These are phyloP conservation scores for Dicranocentrus wangi DNA, from an alignment of 2,888 invertebrate species.

Conservation along the genomic window DNA sequence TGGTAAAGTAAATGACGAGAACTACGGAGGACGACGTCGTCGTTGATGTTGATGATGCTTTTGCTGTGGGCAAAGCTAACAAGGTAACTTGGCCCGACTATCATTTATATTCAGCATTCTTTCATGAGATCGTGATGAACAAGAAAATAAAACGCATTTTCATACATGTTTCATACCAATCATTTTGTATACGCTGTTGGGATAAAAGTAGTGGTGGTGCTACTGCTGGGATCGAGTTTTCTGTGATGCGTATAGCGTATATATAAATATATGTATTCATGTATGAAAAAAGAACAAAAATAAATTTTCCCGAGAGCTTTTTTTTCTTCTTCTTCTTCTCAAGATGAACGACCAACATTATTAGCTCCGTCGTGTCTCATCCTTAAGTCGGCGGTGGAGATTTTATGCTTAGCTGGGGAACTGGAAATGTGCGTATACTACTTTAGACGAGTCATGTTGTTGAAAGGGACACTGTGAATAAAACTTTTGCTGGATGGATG, in stretches of 20 bases:
- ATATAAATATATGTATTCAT: too few species aligned
- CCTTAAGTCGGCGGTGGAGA: not conserved
- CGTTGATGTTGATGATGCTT: slow-evolving; percentile 7
- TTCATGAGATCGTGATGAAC: slow-evolving; percentile 51
- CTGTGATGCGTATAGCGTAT: too few species aligned
- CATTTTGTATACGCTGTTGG: not conserved
- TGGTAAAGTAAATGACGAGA: slow-evolving; percentile 15
- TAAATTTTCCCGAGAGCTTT: too few species aligned
- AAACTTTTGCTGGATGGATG: not conserved
- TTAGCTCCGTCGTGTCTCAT: too few species aligned
- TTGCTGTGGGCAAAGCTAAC: slow-evolving; percentile 36
- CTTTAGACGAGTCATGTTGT: not conserved
- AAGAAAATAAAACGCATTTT: slow-evolving; percentile 53
- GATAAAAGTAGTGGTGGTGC: too few species aligned
- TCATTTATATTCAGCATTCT: slow-evolving; percentile 28
- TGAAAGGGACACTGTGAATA: slow-evolving; percentile 9
- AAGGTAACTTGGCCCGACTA: slow-evolving; percentile 27
- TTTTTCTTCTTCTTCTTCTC: too few species aligned
- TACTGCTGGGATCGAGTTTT: too few species aligned
- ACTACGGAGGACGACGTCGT: not conserved
- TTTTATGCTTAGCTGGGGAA: not conserved
- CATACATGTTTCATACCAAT: slow-evolving; percentile 29
- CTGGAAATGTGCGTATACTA: not conserved
- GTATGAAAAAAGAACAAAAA: too few species aligned
- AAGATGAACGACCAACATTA: too few species aligned